Evolutionary conservation across 2,888 invertebrate species (phyloP), one percentile per base, ranked within the genome.

Genomic region (Ametastegia equiseti): DNA sequence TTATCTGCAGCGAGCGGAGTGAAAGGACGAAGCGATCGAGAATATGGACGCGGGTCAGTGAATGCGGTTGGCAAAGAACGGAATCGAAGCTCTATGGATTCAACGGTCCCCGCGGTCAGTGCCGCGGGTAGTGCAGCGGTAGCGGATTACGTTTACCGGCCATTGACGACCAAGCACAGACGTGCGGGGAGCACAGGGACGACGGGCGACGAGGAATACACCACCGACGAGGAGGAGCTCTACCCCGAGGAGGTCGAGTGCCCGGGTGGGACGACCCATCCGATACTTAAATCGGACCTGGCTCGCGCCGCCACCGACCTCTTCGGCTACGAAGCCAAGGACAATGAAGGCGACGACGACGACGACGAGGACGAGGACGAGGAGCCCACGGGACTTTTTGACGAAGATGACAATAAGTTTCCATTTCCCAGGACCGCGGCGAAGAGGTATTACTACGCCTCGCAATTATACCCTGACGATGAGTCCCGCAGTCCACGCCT

Each of bases 181-280:
- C 85, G 91, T 39, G 90, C 91, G 30, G 91, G 91, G 3, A 93
- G 93, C 15, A 93, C 93, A 23, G 93, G 93, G 1, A 93, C 93
- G 11, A 93, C 93, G 15, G 93, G 93, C 1, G 93, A 93, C 86
- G 93, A 93, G 86, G 93, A 93, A 60, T 93, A 92, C 86, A 93
- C 93, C 2, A 93, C 93, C 23, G 93, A 93, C 85, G 93, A 93
- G 83, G 92, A 92, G 54, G 93, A 93, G 81, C 84, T 89, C 0
- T 90, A 89, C 80, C 88, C 90, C n/a, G 93, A 93, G 83, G 93
- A 93, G 83, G 89, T 91, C 2, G 93, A 93, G 84, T 92, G 92
- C 81, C 86, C 88, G 5, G 84, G 86, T 15, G 57, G 60, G 27
- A 75, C 75, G 36, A 36, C 42, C 45, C 89, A 90, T 83, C 87